Evolutionary conservation across 2,113 vertebrate genomes (phyloP), one percentile per base, ranked within the genome.

Genomic region (Myocastor coypus): DNA sequence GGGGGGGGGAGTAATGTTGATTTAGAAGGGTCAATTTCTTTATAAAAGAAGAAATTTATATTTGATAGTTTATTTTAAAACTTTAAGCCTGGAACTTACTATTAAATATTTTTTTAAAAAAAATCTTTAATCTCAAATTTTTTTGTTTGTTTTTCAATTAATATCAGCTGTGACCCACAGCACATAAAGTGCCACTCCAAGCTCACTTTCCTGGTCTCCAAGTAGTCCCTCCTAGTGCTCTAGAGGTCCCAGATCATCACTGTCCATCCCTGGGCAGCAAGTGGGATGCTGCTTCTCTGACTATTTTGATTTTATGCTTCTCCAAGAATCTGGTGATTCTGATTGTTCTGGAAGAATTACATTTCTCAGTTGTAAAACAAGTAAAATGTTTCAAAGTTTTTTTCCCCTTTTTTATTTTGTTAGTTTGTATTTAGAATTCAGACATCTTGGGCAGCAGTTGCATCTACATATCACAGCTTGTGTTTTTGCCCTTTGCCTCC

Each of bases 1-100:
- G n/a, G n/a, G n/a, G n/a, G n/a, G n/a, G n/a, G n/a, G n/a, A n/a
- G n/a, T n/a, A n/a, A n/a, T n/a, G n/a, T n/a, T n/a, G n/a, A n/a
- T n/a, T n/a, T n/a, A n/a, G n/a, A n/a, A n/a, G n/a, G n/a, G n/a
- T 95, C 73, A 85, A 42, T 59, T 85, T 88, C 26, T 93, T 92
- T 57, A 87, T 50, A 66, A 81, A 94, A 77, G 61, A 92, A 89
- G 42, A 86, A 89, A 68, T 40, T 66, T 87, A 20, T 40, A 80
- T 87, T 86, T 84, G 12, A 46, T 32, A 32, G 20, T 9, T 81
- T 77, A 92, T 77, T 92, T 66, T 22, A 78, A 83, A 91, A 81
- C 22, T 32, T 94, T 57, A 57, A 16, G 55, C 17, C 55, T 57
- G 55, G 55, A 57, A 57, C 55, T 3, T 16, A 57, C 16, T 16